A percentile compares a stretch with the other conserved stretches of the same genome.
Conservation (phyloP, 2,888 invertebrate species). For the Apoda limacodes region DNA sequence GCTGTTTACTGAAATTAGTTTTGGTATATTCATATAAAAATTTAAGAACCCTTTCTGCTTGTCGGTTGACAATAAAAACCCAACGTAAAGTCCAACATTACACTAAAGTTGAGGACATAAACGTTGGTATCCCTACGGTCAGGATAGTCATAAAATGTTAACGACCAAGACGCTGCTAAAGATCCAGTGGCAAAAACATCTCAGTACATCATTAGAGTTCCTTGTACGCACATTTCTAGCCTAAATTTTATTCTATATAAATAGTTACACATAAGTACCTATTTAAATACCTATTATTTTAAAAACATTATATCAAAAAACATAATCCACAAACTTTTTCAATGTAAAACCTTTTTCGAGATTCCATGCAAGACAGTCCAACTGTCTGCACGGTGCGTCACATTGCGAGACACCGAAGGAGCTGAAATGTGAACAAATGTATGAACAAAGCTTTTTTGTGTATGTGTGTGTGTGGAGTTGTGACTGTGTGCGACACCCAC, state of each 20-base stretch:
- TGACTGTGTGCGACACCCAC: conserved; percentile 32
- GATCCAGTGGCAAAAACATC: too few relatives aligned
- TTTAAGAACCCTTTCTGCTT: conserved; percentile 44
- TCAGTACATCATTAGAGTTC: too few relatives aligned
- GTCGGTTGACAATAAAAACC: conserved; percentile 37
- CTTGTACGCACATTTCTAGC: too few relatives aligned
- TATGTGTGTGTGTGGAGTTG: conserved; percentile 41
- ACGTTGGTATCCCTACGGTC: conserved; percentile 24
- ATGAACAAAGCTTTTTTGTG: too few relatives aligned
- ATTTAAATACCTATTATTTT: too few relatives aligned
- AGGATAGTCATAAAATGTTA: conserved; percentile 38
- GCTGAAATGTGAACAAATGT: conserved; percentile 14
- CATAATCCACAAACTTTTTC: too few relatives aligned
- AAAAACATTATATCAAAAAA: too few relatives aligned
- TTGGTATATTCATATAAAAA: conserved; percentile 13
- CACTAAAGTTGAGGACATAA: conserved; percentile 38
- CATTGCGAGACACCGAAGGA: conserved; percentile 31
- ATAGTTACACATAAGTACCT: too few relatives aligned
- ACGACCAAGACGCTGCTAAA: conserved; percentile 45
- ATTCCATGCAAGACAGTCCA: too few relatives aligned
- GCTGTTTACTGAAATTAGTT: too few relatives aligned
- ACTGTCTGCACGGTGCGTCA: not conserved
- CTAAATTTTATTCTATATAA: too few relatives aligned
- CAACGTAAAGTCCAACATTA: conserved; percentile 28
- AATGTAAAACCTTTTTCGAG: too few relatives aligned